These are phyloP conservation scores for Turritopsis rubra DNA, from an alignment of 30 jellyfish, hydroid and myxozoan genomes.

Conservation along the genomic window DNA sequence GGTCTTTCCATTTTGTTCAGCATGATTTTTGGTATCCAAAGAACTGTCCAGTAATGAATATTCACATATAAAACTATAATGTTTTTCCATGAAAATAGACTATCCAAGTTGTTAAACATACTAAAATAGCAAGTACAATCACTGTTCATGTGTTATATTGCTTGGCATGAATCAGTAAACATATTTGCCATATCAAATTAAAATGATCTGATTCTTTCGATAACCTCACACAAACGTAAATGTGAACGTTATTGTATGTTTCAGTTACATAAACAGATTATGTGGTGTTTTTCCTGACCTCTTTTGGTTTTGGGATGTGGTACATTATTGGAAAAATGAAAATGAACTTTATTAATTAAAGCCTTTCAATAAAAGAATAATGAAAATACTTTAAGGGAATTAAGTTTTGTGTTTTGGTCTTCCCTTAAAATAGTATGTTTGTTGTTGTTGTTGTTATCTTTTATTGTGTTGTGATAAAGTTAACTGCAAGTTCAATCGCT, in stretches of 20 bases:
- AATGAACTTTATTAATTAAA: too few species aligned
- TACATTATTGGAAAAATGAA: too few species aligned
- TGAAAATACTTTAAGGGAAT: too few species aligned
- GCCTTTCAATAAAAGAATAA: too few species aligned
- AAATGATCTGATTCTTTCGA: background rate
- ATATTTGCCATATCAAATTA: background rate
- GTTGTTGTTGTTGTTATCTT: background rate
- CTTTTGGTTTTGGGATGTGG: too few species aligned
- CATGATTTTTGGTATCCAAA: too few species aligned
- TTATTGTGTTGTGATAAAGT: background rate
- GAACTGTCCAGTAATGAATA: too few species aligned
- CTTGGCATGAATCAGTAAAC: background rate
- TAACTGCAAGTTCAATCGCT: background rate
- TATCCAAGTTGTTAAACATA: too few species aligned
- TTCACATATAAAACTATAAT: too few species aligned
- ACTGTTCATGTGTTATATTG: background rate
- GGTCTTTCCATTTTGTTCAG: too few species aligned
- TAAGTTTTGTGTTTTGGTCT: too few species aligned
- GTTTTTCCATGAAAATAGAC: background rate
- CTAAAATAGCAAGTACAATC: background rate
- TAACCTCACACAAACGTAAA: background rate
- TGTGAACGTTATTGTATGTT: background rate
- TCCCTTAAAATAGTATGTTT: background rate
- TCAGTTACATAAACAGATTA: background rate
- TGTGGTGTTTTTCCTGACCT: too few species aligned